Conservation (phyloP, 2,797 vertebrate genomes). For the Ptychobarbus kaznakovi region DNA sequence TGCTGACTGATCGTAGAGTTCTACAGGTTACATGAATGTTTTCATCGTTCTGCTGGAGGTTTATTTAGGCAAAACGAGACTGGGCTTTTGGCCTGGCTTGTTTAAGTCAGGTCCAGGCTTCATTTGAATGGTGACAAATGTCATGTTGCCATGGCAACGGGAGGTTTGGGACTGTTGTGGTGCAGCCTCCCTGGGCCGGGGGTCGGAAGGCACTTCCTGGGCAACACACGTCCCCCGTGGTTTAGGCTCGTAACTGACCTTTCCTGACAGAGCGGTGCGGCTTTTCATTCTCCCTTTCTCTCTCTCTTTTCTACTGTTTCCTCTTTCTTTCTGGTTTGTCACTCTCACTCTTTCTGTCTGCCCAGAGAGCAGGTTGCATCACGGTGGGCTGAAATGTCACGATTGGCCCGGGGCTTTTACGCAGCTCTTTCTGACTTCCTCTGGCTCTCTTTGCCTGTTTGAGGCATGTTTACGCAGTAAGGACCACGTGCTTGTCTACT, state of each 20-base stretch:
- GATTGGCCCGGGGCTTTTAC: conserved; percentile 44
- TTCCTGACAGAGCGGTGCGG: conserved; percentile 48
- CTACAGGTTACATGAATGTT: conserved; percentile 3
- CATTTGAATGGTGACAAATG: conserved; percentile 62
- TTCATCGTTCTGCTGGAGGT: neutral
- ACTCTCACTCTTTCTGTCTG: conserved; percentile 34
- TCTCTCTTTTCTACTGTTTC: conserved; percentile 31
- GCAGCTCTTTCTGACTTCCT: conserved; percentile 37
- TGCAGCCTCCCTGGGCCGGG: conserved; percentile 42
- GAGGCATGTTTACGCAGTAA: conserved; percentile 23
- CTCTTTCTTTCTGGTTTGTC: conserved; percentile 39
- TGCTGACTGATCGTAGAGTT: neutral
- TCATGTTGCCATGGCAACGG: conserved; percentile 50
- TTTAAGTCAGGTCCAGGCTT: conserved; percentile 39
- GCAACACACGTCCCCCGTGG: conserved; percentile 47
- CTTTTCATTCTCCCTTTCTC: conserved; percentile 45
- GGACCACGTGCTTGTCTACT: neutral
- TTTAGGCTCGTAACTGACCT: conserved; percentile 56
- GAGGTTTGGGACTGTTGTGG: conserved; percentile 25
- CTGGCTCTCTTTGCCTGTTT: conserved; percentile 19
- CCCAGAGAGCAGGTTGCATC: conserved; percentile 48
- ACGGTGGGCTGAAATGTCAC: conserved; percentile 52
- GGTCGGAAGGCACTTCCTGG: conserved; percentile 59
- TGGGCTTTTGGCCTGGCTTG: conserved; percentile 46
- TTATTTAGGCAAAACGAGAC: conserved; percentile 23